Evolutionary conservation across 2,113 vertebrate genomes (phyloP).

Genomic region (Haliaeetus leucogaster): DNA sequence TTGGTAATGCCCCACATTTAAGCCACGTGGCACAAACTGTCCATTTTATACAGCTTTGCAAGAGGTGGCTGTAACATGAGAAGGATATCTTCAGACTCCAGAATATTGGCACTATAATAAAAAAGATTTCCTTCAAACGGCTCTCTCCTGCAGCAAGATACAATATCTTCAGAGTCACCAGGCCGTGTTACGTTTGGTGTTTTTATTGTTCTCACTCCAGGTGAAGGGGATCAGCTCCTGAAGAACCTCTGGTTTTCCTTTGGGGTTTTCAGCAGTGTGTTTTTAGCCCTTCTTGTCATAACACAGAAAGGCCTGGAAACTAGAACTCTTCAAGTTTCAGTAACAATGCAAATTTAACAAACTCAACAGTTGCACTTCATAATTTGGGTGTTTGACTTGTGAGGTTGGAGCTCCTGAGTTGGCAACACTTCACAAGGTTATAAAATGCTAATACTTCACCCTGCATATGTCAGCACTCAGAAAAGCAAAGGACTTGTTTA

Average conservation of each 20-base stretch:
- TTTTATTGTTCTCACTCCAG: not conserved
- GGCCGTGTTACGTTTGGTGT: not conserved
- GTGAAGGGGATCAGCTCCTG: not conserved
- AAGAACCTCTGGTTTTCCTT: not conserved
- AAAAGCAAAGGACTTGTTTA: not conserved
- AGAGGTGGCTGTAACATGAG: not conserved
- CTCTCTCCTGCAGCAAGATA: not conserved
- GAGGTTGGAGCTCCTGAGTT: not conserved
- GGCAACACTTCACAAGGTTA: not conserved
- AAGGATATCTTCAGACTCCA: not conserved
- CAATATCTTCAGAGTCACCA: not conserved
- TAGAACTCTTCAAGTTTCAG: not conserved
- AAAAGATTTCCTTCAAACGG: not conserved
- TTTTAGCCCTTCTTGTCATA: not conserved
- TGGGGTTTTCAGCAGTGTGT: not conserved
- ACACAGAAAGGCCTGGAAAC: not conserved
- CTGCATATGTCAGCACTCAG: not conserved
- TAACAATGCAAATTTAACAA: not conserved
- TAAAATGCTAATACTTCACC: not conserved
- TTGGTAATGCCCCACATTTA: not conserved
- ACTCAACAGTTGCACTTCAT: not conserved
- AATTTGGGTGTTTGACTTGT: not conserved
- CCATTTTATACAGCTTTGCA: not conserved
- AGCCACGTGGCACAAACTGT: not conserved
- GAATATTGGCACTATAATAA: not conserved